Evolutionary conservation across 2,113 vertebrate genomes (phyloP), one percentile per base, ranked within the genome.

Genomic region (Polypterus senegalus): DNA sequence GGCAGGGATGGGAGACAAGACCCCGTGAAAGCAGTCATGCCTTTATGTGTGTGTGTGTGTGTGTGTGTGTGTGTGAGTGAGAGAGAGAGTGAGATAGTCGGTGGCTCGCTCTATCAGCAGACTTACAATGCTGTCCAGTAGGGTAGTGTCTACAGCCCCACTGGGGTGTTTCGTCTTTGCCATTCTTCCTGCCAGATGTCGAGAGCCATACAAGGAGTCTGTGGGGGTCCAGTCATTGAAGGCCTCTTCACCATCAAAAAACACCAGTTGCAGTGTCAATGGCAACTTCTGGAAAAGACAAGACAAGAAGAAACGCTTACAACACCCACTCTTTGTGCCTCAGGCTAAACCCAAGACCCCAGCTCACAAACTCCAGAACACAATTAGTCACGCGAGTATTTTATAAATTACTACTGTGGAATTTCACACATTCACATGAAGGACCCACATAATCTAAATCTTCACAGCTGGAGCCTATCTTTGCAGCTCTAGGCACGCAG

Each of bases 161-260:
- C 71, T 49, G 0, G 80, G 78, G 51, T 90, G 87, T 1, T 78
- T 80, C 0, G 74, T 78, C 44, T 65, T 64, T 0, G 80, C 81
- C 89, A 97, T 90, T 7, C 73, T 81, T 43, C 86, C 79, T 0
- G 92, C 90, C 64, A 97, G 77, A 73, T 95, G 91, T 27, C 86
- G 85, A 4, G 93, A 92, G 5, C 92, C 92, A 0, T 95, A 97
- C 7, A 97, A 78, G 0, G 93, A 97, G 64, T 97, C 92, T 0
- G 74, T 81, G 67, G 63, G 78, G 0, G 89, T 91, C 92, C 92
- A 96, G 7, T 87, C 82, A 63, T 82, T 84, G 8, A 95, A 84
- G 0, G 93, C 87, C 70, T 95, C 93, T 67, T 95, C 93, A 0
- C 92, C 93, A 0, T 96, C 93, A 52, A 95, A 81, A 71, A 96